Evolutionary conservation across 2,113 vertebrate genomes (phyloP).

Genomic region (Callaeas wilsoni): DNA sequence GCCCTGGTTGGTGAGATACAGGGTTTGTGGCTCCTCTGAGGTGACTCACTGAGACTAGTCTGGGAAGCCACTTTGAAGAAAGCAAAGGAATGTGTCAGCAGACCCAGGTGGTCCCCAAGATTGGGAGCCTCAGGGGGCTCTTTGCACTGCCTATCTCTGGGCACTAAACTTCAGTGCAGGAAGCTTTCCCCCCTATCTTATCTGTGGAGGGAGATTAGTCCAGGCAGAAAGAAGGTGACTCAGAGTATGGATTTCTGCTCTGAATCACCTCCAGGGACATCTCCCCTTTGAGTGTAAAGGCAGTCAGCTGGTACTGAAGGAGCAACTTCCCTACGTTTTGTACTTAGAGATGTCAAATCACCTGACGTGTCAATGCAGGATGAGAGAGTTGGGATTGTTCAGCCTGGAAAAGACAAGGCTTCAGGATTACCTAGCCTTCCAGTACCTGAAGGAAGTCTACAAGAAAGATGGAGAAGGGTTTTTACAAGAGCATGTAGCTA

Average conservation of each 20-base stretch:
- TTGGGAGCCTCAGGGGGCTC: not conserved
- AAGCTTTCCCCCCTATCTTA: not conserved
- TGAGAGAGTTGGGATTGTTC: not conserved
- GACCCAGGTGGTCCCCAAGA: not conserved
- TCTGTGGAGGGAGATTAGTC: not conserved
- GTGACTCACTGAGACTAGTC: not conserved
- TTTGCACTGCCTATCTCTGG: not conserved
- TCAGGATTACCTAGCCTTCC: not conserved
- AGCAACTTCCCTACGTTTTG: not conserved
- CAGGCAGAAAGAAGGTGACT: not conserved
- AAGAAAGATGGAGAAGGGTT: not conserved
- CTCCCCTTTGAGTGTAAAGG: not conserved
- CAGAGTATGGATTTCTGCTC: not conserved
- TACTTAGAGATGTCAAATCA: not conserved
- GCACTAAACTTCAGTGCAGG: not conserved
- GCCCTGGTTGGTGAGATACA: rapidly evolving
- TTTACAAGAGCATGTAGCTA: not conserved
- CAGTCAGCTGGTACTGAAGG: not conserved
- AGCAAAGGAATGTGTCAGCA: not conserved
- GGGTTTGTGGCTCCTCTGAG: not conserved
- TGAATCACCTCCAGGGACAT: not conserved
- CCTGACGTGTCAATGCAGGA: not conserved
- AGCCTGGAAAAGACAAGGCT: not conserved
- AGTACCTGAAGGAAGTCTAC: not conserved
- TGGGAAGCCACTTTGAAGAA: not conserved